Conservation (phyloP, 1,140 invertebrate species). For the Brachionus koreanus region DNA sequence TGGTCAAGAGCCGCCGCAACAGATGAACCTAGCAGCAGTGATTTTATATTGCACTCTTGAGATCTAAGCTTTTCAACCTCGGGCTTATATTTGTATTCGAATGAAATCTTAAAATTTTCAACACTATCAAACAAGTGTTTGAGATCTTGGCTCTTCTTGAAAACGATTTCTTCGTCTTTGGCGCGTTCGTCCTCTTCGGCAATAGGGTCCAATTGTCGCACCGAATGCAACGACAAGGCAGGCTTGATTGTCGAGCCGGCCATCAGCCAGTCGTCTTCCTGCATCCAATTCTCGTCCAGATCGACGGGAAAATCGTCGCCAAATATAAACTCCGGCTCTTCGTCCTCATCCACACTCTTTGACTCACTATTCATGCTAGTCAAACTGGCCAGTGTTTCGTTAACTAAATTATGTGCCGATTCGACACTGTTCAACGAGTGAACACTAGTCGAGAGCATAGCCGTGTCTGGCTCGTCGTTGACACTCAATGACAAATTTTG, state of each 20-base stretch:
- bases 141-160: not conserved
- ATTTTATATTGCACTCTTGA: not conserved
- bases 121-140: not conserved
- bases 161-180: not conserved
- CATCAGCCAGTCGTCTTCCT: not conserved
- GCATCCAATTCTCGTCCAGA: constrained; percentile 29
- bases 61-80: constrained; percentile 1
- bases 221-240: not conserved
- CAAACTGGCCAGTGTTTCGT: not conserved
- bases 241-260: not conserved
- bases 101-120: not conserved
- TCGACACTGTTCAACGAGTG: constrained; percentile 7
- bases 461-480: not conserved
- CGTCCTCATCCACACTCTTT: not conserved
- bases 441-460: not conserved
- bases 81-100: not conserved
- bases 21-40: not conserved
- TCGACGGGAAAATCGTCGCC: constrained; percentile 5
- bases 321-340: not conserved
- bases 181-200: constrained; percentile 7
- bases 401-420: not conserved
- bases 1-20: not conserved
- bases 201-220: not conserved
- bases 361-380: not conserved
- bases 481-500: not conserved